Evolutionary conservation across 2,113 vertebrate genomes (phyloP).

Genomic region (Sturnira hondurensis): DNA sequence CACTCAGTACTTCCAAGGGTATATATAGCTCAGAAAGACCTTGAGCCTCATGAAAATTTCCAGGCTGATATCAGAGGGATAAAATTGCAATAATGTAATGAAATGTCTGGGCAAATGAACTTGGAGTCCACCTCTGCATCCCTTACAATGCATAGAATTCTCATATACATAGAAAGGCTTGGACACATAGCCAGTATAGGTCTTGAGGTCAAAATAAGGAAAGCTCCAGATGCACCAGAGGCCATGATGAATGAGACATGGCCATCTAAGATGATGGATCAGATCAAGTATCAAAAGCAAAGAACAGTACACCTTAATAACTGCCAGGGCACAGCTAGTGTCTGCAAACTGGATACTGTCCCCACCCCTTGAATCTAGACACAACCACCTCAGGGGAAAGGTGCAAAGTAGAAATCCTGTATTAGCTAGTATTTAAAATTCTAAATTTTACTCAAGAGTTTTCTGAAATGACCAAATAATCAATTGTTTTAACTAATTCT

Average conservation of each 20-base stretch:
- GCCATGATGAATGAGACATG: background rate
- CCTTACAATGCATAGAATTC: background rate
- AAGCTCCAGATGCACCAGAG: background rate
- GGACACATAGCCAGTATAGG: background rate
- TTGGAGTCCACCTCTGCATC: background rate
- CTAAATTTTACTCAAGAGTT: background rate
- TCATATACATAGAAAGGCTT: background rate
- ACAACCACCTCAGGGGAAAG: background rate
- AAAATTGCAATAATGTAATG: background rate
- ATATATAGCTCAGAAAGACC: background rate
- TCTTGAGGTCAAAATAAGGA: background rate
- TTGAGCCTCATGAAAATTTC: background rate
- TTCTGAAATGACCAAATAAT: slow-evolving; percentile 12
- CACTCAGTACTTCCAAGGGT: background rate
- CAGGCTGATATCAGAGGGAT: background rate
- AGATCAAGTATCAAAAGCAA: background rate
- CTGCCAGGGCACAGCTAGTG: background rate
- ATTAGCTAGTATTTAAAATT: background rate
- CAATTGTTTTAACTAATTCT: background rate
- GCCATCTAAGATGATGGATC: background rate
- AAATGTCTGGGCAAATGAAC: background rate
- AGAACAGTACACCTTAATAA: background rate
- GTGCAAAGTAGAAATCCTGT: background rate
- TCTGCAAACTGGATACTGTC: background rate
- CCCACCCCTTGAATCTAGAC: background rate